Evolutionary conservation across 2,797 vertebrate genomes (phyloP), one percentile per base, ranked within the genome.

Genomic region (Diceros bicornis): DNA sequence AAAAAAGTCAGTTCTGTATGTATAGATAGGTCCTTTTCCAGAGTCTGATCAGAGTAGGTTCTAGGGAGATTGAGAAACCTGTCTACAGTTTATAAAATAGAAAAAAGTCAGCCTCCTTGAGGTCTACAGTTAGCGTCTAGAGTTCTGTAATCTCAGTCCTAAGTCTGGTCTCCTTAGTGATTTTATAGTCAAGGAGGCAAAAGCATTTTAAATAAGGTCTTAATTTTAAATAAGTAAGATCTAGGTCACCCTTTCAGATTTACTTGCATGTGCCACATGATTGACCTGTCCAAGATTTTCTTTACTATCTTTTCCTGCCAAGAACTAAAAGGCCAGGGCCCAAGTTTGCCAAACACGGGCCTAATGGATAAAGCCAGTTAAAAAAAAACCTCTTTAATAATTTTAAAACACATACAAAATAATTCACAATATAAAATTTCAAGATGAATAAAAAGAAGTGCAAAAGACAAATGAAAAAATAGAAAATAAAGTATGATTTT

Each of bases 361-460:
- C 34, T 74, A 61, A 13, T 52, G 41, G 55, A 89, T 57, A 83
- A 62, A 89, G 66, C 34, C 72, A 64, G 2, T 84, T 89, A 4
- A 52, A 87, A 47, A 62, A 82, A 89, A 41, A 77, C 27, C 32
- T 75, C n/a, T 86, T 81, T 62, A 89, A 37, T 68, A 47, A 79
- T 62, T 17, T 84, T 84, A 74, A 91, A 79, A 69, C 55, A 92
- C 14, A 18, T 50, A 34, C 57, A 82, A 86, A 57, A 66, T 66
- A 97, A 57, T 34, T 71, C 61, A 68, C 57, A 91, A 94, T 83
- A 47, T 78, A 61, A 88, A 93, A 92, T 17, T 50, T 75, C 75
- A 68, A 85, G 41, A 89, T 37, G 47, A 89, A 14, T 96, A 59
- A 66, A 88, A 91, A 72, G 72, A 81, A 85, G 32, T 41, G 66